Conservation (phyloP, 2,113 vertebrate genomes). For the Fulmarus glacialis region DNA sequence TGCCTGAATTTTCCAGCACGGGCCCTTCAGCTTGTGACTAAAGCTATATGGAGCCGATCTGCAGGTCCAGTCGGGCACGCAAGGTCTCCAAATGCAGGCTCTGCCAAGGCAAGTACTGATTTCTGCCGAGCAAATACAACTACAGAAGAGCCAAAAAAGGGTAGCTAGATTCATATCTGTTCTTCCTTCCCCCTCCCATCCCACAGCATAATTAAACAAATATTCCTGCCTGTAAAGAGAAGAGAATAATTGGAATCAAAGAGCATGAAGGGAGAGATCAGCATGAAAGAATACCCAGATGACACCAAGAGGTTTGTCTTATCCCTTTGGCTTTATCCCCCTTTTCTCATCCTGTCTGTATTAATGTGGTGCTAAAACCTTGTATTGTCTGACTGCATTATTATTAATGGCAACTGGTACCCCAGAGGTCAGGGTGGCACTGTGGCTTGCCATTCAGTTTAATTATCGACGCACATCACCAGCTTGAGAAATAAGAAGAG, state of each 20-base stretch:
- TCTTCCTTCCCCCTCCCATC: neutral
- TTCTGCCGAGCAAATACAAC: neutral
- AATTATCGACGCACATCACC: constrained; percentile 41
- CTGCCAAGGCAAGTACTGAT: neutral
- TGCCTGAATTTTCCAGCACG: neutral
- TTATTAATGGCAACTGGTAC: constrained; percentile 32
- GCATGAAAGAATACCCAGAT: neutral
- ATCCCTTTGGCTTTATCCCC: constrained; percentile 42
- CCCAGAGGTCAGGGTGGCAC: constrained; percentile 38
- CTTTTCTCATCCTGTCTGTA: neutral
- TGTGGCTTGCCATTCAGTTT: constrained; percentile 16
- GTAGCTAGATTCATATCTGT: neutral
- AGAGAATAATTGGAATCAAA: constrained; percentile 41
- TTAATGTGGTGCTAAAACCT: constrained; percentile 34
- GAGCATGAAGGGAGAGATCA: constrained; percentile 34
- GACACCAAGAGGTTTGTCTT: constrained; percentile 13
- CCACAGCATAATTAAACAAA: constrained; percentile 23
- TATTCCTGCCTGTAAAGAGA: neutral
- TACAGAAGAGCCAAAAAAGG: neutral
- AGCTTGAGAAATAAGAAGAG: constrained; percentile 30
- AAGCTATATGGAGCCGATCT: neutral
- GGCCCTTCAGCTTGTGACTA: neutral
- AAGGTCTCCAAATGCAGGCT: neutral
- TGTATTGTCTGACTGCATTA: constrained; percentile 26
- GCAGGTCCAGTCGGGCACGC: neutral